Percentiles rank a stretch among this genome's conserved stretches.
phyloP scores from a whole-genome alignment of 2,888 invertebrate genomes.

The Drosophila maculinotata region DNA sequence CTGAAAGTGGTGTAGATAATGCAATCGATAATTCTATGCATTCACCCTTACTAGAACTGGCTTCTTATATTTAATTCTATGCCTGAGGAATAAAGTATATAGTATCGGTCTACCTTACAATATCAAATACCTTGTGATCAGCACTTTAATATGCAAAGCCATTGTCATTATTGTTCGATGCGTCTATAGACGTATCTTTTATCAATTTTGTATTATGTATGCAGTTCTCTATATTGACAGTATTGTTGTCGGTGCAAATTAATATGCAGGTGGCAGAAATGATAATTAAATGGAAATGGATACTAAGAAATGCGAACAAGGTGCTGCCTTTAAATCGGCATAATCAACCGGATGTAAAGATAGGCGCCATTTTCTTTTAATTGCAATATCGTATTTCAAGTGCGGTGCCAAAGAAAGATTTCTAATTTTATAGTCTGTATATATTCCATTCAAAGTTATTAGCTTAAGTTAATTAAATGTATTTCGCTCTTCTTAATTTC shows the following conservation, averaged over 20 bases:
- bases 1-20: not conserved
- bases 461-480: no score
- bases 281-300: constrained; percentile 64
- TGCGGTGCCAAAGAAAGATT: no score
- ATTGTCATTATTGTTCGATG: constrained; percentile 28
- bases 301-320: constrained; percentile 27
- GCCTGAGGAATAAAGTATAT: constrained; percentile 2
- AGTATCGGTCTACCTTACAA: constrained; percentile 10
- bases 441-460: no score
- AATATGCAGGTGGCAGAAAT: constrained; percentile 67
- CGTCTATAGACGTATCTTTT: constrained; percentile 35
- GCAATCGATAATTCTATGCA: not conserved
- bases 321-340: constrained; percentile 11
- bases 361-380: constrained; percentile 12
- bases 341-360: constrained; percentile 27
- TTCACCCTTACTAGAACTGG: no score
- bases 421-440: no score
- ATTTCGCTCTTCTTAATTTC: no score
- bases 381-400: no score
- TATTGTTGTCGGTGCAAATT: constrained; percentile 61
- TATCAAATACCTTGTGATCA: constrained; percentile 12
- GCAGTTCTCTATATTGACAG: constrained; percentile 48
- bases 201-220: constrained; percentile 43
- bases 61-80: no score
- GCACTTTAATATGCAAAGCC: constrained; percentile 45